Evolutionary conservation across 2,113 vertebrate genomes (phyloP), one percentile per base, ranked within the genome.

Genomic region (Salvator merianae): DNA sequence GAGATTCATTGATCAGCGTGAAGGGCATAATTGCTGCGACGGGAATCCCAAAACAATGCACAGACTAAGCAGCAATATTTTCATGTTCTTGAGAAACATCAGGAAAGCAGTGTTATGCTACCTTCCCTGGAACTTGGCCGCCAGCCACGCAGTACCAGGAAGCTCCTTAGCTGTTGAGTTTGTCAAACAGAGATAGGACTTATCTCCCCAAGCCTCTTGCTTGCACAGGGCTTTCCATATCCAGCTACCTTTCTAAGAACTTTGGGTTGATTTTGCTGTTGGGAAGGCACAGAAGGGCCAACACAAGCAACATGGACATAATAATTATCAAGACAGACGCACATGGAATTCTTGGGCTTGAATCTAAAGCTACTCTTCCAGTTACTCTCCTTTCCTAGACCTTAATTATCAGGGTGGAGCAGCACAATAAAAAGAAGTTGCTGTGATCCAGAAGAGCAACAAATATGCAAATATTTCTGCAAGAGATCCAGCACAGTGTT

Each of bases 351-450:
- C 72, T 38, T 34, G 71, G 92, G 83, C 47, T 87, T 89, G 91
- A 89, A 92, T 85, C 92, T 86, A 92, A 94, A 94, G 91, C 86
- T 93, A 94, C 94, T 87, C 93, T 92, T 93, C 93, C 93, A 94
- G 94, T 93, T 93, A 93, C 91, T 94, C 92, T 94, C 93, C 93
- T 93, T 93, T 93, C 90, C 28, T 59, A 0, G 0, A 0, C 92
- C 88, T 93, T 94, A 94, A 94, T 94, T 93, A 93, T 89, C 89
- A 93, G 94, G 94, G 93, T 94, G 94, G 94, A 94, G 94, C 89
- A 84, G 77, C 90, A 90, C 91, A 93, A 94, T 94, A 93, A 93
- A 94, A 59, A 59, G n/a, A 93, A 91, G 93, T 90, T 93, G 93
- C 92, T 90, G 91, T 92, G 92, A 92, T 94, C 92, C 91, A 83